Conservation (phyloP, 2,888 invertebrate species). For the Lithophane leautieri region DNA sequence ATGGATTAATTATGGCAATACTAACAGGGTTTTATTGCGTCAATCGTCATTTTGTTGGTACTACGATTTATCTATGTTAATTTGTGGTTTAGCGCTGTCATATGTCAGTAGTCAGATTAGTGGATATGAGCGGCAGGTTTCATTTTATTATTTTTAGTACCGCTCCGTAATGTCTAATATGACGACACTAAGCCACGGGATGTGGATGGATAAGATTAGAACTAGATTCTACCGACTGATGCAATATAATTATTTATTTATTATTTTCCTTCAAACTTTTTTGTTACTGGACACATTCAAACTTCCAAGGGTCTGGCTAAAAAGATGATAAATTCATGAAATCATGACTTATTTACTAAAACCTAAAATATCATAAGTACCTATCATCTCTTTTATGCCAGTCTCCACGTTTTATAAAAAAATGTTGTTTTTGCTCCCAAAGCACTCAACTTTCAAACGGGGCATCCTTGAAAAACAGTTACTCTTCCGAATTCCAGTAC, state of each 20-base stretch:
- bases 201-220: slow-evolving; percentile 23
- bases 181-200: slow-evolving; percentile 35
- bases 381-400: background rate
- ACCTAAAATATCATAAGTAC: background rate
- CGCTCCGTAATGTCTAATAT: slow-evolving; percentile 24
- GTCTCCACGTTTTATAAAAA: too few species aligned
- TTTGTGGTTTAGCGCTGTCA: slow-evolving; percentile 67
- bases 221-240: background rate
- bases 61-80: slow-evolving; percentile 66
- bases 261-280: background rate
- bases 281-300: background rate
- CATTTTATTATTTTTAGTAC: slow-evolving; percentile 38
- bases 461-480: slow-evolving; percentile 12
- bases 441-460: background rate
- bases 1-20: slow-evolving; percentile 81
- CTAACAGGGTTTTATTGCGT: slow-evolving; percentile 81
- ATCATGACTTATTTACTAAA: too few species aligned
- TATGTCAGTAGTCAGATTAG: slow-evolving; percentile 43
- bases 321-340: background rate
- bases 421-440: background rate
- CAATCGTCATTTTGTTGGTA: slow-evolving; percentile 70
- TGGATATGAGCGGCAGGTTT: slow-evolving; percentile 32
- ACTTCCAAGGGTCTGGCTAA: background rate
- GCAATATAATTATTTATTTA: background rate
- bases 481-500: background rate